Evolutionary conservation across 2,797 vertebrate genomes (phyloP).

Genomic region (Pitangus sulphuratus): DNA sequence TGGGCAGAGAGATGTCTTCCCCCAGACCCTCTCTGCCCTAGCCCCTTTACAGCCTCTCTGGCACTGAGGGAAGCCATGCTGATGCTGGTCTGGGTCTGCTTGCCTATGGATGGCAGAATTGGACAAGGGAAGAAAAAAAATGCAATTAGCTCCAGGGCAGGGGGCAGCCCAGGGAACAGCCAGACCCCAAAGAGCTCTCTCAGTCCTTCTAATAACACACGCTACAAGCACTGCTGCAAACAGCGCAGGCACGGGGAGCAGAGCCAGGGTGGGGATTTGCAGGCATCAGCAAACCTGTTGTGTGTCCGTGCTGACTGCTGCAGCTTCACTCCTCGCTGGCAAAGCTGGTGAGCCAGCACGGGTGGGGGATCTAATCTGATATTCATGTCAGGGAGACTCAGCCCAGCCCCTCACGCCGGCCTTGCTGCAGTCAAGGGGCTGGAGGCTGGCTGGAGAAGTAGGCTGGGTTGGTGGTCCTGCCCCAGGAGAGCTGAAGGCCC

Average conservation of each 20-base stretch:
- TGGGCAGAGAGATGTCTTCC: background rate
- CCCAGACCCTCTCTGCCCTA: conserved; percentile 64
- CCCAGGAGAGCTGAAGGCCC: background rate
- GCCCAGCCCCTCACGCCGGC: background rate
- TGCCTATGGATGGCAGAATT: conserved; percentile 28
- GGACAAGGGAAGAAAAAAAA: background rate
- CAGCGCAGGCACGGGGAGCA: background rate
- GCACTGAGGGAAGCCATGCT: conserved; percentile 71
- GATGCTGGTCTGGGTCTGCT: conserved; percentile 73
- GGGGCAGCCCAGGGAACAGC: background rate
- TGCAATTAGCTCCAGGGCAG: background rate
- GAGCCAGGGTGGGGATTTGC: conserved; percentile 37
- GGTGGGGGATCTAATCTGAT: background rate
- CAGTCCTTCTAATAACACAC: fast-evolving
- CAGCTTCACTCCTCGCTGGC: background rate
- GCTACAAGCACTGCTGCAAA: background rate
- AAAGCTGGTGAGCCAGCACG: background rate
- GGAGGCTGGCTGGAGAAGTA: background rate
- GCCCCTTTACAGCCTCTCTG: conserved; percentile 73
- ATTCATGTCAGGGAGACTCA: background rate
- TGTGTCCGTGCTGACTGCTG: conserved; percentile 49
- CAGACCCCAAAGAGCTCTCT: background rate
- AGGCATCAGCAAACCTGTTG: conserved; percentile 56
- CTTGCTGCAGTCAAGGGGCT: background rate
- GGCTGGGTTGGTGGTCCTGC: background rate